phyloP scores from a whole-genome alignment of 2,888 invertebrate genomes.

The Elaeidobius kamerunicus region DNA sequence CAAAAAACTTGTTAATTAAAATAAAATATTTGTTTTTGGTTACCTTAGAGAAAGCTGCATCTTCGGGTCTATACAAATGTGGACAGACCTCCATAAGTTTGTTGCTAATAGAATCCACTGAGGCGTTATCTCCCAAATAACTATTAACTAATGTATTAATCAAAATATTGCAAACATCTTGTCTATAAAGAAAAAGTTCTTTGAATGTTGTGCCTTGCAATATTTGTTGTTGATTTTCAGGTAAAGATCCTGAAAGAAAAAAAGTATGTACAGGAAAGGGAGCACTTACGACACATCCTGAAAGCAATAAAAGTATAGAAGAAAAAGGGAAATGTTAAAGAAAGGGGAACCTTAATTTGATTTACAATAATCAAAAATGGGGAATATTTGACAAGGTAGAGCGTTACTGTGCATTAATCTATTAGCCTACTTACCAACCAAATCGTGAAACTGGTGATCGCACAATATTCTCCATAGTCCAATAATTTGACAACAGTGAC shows the following conservation, averaged over 20 bases:
- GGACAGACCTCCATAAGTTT: conserved; percentile 90
- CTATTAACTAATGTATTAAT: conserved; percentile 85
- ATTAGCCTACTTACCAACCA: conserved; percentile 54
- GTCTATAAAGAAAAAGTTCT: conserved; percentile 74
- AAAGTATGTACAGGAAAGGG: too few relatives aligned
- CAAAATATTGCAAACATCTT: conserved; percentile 71
- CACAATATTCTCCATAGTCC: conserved; percentile 85
- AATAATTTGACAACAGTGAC: conserved; percentile 83
- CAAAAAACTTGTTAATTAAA: too few relatives aligned
- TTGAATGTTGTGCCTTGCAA: conserved; percentile 65
- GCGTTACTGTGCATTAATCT: neutral
- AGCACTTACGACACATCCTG: too few relatives aligned
- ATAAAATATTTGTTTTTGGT: too few relatives aligned
- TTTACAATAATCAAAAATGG: too few relatives aligned
- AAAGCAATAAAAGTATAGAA: too few relatives aligned
- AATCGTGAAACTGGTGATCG: conserved; percentile 86
- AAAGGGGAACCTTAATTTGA: too few relatives aligned
- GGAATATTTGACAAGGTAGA: too few relatives aligned
- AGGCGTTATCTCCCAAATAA: conserved; percentile 93
- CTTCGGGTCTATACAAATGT: conserved; percentile 88
- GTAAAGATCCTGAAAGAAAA: conserved; percentile 49
- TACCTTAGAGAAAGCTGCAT: conserved; percentile 94
- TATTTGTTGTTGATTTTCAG: conserved; percentile 63
- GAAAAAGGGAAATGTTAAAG: too few relatives aligned
- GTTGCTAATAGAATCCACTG: conserved; percentile 86